Conservation (phyloP, 2,888 invertebrate species). For the Melangyna quadrimaculata region DNA sequence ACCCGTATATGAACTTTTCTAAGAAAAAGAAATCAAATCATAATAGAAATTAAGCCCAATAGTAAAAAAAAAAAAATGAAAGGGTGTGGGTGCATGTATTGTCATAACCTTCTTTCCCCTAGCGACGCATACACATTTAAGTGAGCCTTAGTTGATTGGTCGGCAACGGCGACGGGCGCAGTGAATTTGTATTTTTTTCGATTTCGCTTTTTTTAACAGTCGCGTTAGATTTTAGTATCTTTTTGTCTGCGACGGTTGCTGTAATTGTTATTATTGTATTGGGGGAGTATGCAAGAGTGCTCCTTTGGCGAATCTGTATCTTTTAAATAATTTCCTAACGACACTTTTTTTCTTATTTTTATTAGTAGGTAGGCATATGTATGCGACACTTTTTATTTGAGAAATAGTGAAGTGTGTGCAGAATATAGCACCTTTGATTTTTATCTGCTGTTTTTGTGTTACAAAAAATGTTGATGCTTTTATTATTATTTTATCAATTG, state of each 20-base stretch:
- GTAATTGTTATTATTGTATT: background rate
- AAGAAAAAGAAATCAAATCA: background rate
- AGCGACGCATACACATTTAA: constrained; percentile 34
- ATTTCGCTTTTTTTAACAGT: constrained; percentile 14
- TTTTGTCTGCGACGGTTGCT: background rate
- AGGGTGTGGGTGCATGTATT: constrained; percentile 30
- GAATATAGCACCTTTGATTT: no score
- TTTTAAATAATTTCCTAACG: background rate
- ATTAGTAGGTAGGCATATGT: no score
- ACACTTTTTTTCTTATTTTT: no score
- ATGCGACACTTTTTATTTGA: no score
- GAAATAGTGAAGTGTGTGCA: no score
- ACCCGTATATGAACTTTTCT: background rate
- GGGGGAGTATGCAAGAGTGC: background rate
- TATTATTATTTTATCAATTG: no score
- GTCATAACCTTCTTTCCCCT: constrained; percentile 24
- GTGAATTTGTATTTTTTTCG: constrained; percentile 26
- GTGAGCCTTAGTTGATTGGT: constrained; percentile 61
- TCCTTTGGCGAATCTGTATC: constrained; percentile 2
- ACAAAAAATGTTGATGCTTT: no score
- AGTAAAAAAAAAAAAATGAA: background rate
- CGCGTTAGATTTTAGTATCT: constrained; percentile 48
- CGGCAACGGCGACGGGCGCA: constrained; percentile 51
- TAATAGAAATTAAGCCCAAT: background rate
- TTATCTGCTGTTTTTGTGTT: no score